Evolutionary conservation across 1,140 invertebrate genomes (phyloP).

Genomic region (Drosophila gunungcola): DNA sequence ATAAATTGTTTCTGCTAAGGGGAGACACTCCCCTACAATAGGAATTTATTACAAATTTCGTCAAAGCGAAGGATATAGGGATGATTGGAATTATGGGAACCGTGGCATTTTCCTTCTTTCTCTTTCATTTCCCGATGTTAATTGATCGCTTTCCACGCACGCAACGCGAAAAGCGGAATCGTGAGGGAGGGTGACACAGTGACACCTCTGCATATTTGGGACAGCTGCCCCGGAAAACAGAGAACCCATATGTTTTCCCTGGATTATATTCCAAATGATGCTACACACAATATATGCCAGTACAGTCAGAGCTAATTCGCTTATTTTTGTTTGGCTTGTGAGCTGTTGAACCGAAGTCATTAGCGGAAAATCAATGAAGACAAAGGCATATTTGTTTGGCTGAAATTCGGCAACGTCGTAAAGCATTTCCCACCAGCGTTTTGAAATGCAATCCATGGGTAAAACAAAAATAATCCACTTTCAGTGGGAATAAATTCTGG

Average conservation of each 20-base stretch:
- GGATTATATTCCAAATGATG: conserved; percentile 37
- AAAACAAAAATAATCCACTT: conserved; percentile 2
- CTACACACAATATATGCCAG: conserved; percentile 16
- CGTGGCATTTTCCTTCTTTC: conserved; percentile 12
- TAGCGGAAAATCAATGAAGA: conserved; percentile 36
- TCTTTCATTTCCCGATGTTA: conserved; percentile 43
- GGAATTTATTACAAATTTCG: conserved; percentile 63
- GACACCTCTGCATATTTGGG: conserved; percentile 31
- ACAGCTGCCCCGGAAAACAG: conserved; percentile 41
- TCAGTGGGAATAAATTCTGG: conserved; percentile 12
- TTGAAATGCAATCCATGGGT: background rate
- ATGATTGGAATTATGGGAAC: conserved; percentile 19
- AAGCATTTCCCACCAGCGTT: conserved; percentile 17
- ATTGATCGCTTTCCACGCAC: conserved; percentile 69
- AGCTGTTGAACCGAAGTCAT: conserved; percentile 23
- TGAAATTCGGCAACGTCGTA: conserved; percentile 21
- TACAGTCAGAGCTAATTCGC: conserved; percentile 63
- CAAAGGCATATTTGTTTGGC: conserved; percentile 10
- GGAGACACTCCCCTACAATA: conserved; percentile 39
- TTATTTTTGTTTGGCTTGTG: conserved; percentile 25
- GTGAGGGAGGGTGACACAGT: conserved; percentile 51
- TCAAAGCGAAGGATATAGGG: conserved; percentile 32
- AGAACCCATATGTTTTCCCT: conserved; percentile 34
- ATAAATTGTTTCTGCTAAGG: conserved; percentile 31
- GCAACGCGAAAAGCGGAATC: conserved; percentile 15